A percentile compares a stretch with the other conserved stretches of the same genome.
These are phyloP conservation scores for Danionella dracula DNA, from an alignment of 2,797 vertebrate genomes.

Conservation along the genomic window DNA sequence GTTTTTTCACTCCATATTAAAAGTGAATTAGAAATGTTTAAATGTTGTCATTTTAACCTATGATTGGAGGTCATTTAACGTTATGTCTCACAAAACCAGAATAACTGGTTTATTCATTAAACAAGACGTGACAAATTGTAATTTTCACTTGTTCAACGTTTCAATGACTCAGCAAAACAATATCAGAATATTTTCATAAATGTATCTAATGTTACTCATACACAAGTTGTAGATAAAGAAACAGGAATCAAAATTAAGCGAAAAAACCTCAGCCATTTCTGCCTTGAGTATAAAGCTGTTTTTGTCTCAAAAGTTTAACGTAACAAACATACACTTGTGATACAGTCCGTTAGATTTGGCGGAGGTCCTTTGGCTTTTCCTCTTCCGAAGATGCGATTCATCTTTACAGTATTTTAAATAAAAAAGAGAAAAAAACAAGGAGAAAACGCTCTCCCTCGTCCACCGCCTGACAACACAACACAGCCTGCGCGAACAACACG, in stretches of 20 bases:
- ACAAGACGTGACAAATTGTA: too few species aligned
- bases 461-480: background rate
- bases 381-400: conserved; percentile 92
- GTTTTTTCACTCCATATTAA: too few species aligned
- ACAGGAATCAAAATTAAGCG: too few species aligned
- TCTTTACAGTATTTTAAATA: conserved; percentile 46
- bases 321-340: conserved; percentile 77
- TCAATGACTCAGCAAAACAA: background rate
- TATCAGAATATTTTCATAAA: background rate
- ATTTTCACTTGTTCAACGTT: too few species aligned
- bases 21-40: too few species aligned
- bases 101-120: too few species aligned
- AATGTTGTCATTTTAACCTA: too few species aligned
- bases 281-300: conserved; percentile 22
- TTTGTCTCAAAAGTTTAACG: conserved; percentile 57
- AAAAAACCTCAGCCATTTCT: background rate
- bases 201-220: background rate
- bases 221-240: background rate
- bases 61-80: too few species aligned
- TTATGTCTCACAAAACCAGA: too few species aligned
- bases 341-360: conserved; percentile 91
- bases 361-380: conserved; percentile 85
- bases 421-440: background rate
- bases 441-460: background rate
- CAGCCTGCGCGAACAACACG: conserved; percentile 51